Conservation (phyloP, 2,888 invertebrate genomes). For the Cheilosia urbana region DNA sequence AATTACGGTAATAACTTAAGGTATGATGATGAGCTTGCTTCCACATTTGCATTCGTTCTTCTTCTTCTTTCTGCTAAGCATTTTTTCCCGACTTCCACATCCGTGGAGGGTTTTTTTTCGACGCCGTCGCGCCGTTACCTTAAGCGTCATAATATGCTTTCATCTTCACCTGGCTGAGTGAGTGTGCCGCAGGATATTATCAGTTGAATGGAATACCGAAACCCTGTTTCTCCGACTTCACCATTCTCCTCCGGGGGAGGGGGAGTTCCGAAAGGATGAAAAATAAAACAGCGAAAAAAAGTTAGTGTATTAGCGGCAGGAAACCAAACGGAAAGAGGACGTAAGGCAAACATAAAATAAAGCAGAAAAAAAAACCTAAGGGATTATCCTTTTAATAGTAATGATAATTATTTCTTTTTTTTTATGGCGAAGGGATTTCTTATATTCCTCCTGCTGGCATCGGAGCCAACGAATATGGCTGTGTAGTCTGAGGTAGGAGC, state of each 20-base stretch:
- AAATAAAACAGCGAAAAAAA: conserved; percentile 34
- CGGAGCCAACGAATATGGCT: conserved; percentile 15
- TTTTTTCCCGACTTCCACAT: conserved; percentile 10
- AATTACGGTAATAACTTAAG: conserved; percentile 76
- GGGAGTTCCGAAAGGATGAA: conserved; percentile 43
- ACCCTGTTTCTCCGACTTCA: conserved; percentile 12
- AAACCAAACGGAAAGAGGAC: conserved; percentile 70
- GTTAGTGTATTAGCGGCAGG: conserved; percentile 68
- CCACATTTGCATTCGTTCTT: conserved; percentile 71
- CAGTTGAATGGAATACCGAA: conserved; percentile 68
- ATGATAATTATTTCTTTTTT: conserved; percentile 72
- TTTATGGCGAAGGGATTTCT: conserved; percentile 64
- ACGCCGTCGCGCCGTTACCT: conserved; percentile 40
- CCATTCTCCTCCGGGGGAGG: not conserved
- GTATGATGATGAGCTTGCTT: conserved; percentile 73
- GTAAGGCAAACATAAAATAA: conserved; percentile 69
- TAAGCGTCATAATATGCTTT: conserved; percentile 74
- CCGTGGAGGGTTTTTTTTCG: conserved; percentile 30
- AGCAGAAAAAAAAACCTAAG: conserved; percentile 58
- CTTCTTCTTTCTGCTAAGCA: conserved; percentile 27
- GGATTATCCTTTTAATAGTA: conserved; percentile 76
- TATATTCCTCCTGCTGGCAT: conserved; percentile 23
- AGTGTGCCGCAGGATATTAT: conserved; percentile 74
- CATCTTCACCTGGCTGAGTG: conserved; percentile 72
- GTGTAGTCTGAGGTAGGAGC: conserved; percentile 13